phyloP scores from a whole-genome alignment of 1,140 invertebrate species.

The Drosophila kurseongensis region DNA sequence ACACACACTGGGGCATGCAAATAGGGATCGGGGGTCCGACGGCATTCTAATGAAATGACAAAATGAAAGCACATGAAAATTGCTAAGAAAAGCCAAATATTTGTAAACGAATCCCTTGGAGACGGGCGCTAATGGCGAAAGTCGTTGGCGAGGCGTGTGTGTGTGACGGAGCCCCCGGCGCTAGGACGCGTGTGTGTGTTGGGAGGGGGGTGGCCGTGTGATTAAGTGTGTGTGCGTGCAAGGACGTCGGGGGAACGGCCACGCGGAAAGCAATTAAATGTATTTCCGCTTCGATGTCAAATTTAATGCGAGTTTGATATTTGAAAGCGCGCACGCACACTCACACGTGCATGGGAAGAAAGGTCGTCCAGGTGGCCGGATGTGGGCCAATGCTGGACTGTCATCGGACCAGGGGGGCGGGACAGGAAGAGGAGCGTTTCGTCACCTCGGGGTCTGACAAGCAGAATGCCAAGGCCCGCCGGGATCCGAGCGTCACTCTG shows the following conservation, averaged over 20 bases:
- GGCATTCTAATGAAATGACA: slow-evolving; percentile 69
- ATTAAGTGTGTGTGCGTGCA: slow-evolving; percentile 2
- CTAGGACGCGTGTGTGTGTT: slow-evolving; percentile 3
- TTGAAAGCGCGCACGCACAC: slow-evolving; percentile 62
- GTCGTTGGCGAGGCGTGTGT: slow-evolving; percentile 33
- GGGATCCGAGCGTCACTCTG: slow-evolving; percentile 7
- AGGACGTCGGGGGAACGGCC: slow-evolving; percentile 10
- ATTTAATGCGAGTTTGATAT: slow-evolving; percentile 79
- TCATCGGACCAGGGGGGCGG: slow-evolving; percentile 21
- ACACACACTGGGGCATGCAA: neutral
- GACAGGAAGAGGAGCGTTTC: slow-evolving; percentile 29
- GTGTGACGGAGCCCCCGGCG: slow-evolving; percentile 16
- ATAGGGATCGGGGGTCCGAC: slow-evolving; percentile 1
- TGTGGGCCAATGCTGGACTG: slow-evolving; percentile 49
- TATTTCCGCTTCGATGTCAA: slow-evolving; percentile 80
- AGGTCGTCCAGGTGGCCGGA: slow-evolving; percentile 6
- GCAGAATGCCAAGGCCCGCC: slow-evolving; percentile 37
- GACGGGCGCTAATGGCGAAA: slow-evolving; percentile 67
- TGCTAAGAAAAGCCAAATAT: slow-evolving; percentile 62
- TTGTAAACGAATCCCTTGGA: slow-evolving; percentile 51
- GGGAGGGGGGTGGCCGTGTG: neutral
- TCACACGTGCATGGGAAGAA: slow-evolving; percentile 25
- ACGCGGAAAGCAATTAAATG: slow-evolving; percentile 76
- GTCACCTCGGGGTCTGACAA: slow-evolving; percentile 59
- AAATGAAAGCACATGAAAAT: slow-evolving; percentile 66